Percentiles rank a stretch among this genome's conserved stretches.
Evolutionary conservation across 2,888 invertebrate genomes (phyloP).

Genomic region (Atherix ibis): DNA sequence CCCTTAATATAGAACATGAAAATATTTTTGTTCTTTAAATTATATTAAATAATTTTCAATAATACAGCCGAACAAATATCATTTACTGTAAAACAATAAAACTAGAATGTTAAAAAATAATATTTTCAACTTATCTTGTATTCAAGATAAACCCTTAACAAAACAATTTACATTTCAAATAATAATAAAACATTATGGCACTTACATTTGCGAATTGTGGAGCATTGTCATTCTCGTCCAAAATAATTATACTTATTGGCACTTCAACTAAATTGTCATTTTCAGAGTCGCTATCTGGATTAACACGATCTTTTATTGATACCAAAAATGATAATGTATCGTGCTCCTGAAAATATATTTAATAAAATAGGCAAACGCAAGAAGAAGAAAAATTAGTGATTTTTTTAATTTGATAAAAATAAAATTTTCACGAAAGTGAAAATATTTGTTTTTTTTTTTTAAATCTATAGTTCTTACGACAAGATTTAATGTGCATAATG

Average conservation of each 20-base stretch:
- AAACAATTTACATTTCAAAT: background rate
- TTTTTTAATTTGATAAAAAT: background rate
- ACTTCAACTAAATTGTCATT: conserved; percentile 57
- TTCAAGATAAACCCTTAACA: too few relatives aligned
- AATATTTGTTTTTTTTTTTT: background rate
- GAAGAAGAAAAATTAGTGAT: background rate
- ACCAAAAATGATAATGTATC: conserved; percentile 66
- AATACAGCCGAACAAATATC: too few relatives aligned
- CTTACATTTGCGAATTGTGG: conserved; percentile 59
- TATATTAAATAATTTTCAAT: too few relatives aligned
- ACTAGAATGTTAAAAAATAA: too few relatives aligned
- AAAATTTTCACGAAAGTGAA: background rate
- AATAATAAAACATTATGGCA: too few relatives aligned
- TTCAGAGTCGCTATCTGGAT: conserved; percentile 36
- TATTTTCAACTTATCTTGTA: too few relatives aligned
- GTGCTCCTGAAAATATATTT: conserved; percentile 47
- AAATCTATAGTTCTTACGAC: background rate
- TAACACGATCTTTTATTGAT: conserved; percentile 61
- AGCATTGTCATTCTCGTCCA: conserved; percentile 80
- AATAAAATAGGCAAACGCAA: conserved; percentile 1
- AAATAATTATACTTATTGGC: conserved; percentile 65
- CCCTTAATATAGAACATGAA: too few relatives aligned
- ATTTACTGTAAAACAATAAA: too few relatives aligned
- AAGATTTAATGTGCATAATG: conserved; percentile 1
- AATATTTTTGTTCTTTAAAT: too few relatives aligned